Percentiles rank a stretch among this genome's conserved stretches.
Conservation (phyloP, 2,888 invertebrate genomes). For the Esperia sulphurella region DNA sequence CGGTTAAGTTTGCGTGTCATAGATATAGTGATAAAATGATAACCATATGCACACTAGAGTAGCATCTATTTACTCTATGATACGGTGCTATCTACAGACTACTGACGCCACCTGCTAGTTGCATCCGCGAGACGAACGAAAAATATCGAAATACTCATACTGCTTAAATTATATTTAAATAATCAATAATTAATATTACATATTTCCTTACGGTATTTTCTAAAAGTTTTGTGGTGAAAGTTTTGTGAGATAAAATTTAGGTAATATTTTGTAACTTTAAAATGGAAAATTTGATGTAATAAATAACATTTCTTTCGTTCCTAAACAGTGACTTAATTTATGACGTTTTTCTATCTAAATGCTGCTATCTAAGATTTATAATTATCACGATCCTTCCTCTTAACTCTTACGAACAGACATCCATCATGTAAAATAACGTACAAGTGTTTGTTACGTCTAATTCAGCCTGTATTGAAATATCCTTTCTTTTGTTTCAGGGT, state of each 20-base stretch:
- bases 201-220: too few species aligned
- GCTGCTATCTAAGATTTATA: too few species aligned
- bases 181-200: too few species aligned
- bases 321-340: too few species aligned
- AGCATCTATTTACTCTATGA: conserved; percentile 71
- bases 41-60: conserved; percentile 43
- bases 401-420: too few species aligned
- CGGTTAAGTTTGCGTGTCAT: not conserved
- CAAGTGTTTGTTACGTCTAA: not conserved
- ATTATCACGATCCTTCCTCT: too few species aligned
- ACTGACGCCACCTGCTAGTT: conserved; percentile 42
- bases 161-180: too few species aligned
- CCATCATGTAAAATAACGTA: too few species aligned
- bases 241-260: not conserved
- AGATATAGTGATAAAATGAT: not conserved
- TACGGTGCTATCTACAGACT: conserved; percentile 50
- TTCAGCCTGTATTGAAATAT: not conserved
- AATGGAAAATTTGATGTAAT: too few species aligned
- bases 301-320: too few species aligned
- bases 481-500: conserved; percentile 62
- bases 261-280: not conserved
- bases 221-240: too few species aligned
- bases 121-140: conserved; percentile 23
- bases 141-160: not conserved
- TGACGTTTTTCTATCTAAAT: too few species aligned